phyloP scores from a whole-genome alignment of 1,140 invertebrate genomes.

The Drosophila lini region DNA sequence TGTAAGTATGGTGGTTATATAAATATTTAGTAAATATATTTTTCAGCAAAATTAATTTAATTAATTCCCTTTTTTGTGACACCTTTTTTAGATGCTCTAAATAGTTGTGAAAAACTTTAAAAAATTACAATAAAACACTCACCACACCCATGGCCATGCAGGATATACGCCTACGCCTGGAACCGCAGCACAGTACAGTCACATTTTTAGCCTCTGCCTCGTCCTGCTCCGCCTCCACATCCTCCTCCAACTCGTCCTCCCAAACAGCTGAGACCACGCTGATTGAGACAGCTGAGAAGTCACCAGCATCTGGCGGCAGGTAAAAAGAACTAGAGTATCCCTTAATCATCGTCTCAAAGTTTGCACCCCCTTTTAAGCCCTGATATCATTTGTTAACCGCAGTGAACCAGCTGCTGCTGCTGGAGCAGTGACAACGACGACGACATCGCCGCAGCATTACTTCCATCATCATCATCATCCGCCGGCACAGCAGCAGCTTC shows the following conservation, averaged over 20 bases:
- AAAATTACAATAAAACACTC: not conserved
- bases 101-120: conserved; percentile 2
- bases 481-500: conserved; percentile 26
- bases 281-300: conserved; percentile 54
- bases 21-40: not conserved
- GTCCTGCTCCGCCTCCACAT: conserved; percentile 13
- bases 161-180: conserved; percentile 77
- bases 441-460: conserved; percentile 53
- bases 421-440: conserved; percentile 39
- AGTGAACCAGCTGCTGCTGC: conserved; percentile 41
- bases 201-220: conserved; percentile 51
- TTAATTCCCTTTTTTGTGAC: not conserved
- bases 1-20: not conserved
- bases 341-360: conserved; percentile 27
- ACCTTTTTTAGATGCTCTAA: conserved; percentile 53
- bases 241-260: conserved; percentile 14
- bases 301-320: conserved; percentile 51
- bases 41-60: not conserved
- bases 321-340: conserved; percentile 9
- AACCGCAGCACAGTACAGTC: conserved; percentile 73
- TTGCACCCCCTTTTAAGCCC: conserved; percentile 5
- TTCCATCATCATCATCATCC: conserved; percentile 64
- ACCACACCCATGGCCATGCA: conserved; percentile 64
- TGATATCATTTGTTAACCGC: conserved; percentile 39
- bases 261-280: conserved; percentile 64